Percentiles rank a stretch among this genome's conserved stretches.
Evolutionary conservation across 64 coral and sea anemone genomes (phyloP).

Genomic region (Stichodactyla mertensii): DNA sequence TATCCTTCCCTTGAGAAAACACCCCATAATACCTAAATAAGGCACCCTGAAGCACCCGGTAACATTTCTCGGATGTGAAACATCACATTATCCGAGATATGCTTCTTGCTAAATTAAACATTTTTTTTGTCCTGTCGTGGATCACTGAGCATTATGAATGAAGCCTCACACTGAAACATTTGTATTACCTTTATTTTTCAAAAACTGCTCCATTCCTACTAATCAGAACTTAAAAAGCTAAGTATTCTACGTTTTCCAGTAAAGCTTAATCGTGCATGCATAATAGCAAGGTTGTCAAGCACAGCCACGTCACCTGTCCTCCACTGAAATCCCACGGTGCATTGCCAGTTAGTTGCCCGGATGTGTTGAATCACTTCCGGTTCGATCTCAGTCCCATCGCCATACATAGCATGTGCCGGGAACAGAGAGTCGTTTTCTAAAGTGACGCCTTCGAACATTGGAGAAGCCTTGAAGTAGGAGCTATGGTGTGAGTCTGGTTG

Average conservation of each 20-base stretch:
- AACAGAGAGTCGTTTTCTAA: conserved; percentile 8
- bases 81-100: too few species aligned
- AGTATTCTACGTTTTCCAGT: conserved; percentile 36
- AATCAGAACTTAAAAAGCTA: conserved; percentile 15
- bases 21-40: too few species aligned
- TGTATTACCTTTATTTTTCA: not conserved
- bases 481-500: conserved; percentile 3
- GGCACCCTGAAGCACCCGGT: too few species aligned
- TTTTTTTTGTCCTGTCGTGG: too few species aligned
- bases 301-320: conserved; percentile 31
- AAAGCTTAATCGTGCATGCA: conserved; percentile 23
- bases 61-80: too few species aligned
- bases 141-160: too few species aligned
- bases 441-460: not conserved
- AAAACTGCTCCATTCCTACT: not conserved
- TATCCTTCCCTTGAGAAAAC: too few species aligned
- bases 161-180: too few species aligned
- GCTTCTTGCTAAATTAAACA: too few species aligned
- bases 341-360: conserved; percentile 27
- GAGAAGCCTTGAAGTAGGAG: conserved; percentile 20
- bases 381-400: conserved; percentile 38
- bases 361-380: conserved; percentile 48
- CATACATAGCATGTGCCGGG: conserved; percentile 16
- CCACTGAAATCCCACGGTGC: conserved; percentile 45
- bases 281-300: conserved; percentile 30